Percentiles rank a stretch among this genome's conserved stretches.
Evolutionary conservation across 2,888 invertebrate species (phyloP).

Genomic region (Cataglyphis cursor): DNA sequence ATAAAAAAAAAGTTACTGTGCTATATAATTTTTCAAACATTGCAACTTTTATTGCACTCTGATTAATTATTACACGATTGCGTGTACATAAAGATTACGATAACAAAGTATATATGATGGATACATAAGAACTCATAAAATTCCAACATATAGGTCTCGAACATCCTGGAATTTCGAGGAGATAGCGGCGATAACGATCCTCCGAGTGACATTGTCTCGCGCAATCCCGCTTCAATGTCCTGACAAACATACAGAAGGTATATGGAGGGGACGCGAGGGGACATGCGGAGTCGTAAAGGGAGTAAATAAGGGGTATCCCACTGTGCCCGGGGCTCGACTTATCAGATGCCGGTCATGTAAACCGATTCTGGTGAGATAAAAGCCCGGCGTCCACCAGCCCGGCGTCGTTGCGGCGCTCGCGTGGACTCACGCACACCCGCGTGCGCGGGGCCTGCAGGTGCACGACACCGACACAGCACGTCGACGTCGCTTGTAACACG

Average conservation of each 20-base stretch:
- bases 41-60: background rate
- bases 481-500: constrained; percentile 79
- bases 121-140: background rate
- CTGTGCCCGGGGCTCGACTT: constrained; percentile 69
- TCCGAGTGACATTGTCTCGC: constrained; percentile 6
- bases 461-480: constrained; percentile 70
- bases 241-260: constrained; percentile 27
- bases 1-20: background rate
- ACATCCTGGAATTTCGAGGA: constrained; percentile 20
- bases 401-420: constrained; percentile 65
- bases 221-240: constrained; percentile 18
- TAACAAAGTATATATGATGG: background rate
- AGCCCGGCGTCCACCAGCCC: constrained; percentile 74
- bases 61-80: background rate
- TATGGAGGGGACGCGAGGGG: constrained; percentile 27
- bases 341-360: constrained; percentile 82
- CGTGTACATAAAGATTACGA: background rate
- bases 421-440: constrained; percentile 42
- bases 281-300: constrained; percentile 59
- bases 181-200: constrained; percentile 21
- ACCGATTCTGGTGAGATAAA: constrained; percentile 80
- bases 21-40: background rate
- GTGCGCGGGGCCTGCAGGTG: constrained; percentile 67
- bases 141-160: constrained; percentile 1
- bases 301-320: constrained; percentile 79